phyloP scores from a whole-genome alignment of 2,888 invertebrate genomes.

The Invenusta paracnida region DNA sequence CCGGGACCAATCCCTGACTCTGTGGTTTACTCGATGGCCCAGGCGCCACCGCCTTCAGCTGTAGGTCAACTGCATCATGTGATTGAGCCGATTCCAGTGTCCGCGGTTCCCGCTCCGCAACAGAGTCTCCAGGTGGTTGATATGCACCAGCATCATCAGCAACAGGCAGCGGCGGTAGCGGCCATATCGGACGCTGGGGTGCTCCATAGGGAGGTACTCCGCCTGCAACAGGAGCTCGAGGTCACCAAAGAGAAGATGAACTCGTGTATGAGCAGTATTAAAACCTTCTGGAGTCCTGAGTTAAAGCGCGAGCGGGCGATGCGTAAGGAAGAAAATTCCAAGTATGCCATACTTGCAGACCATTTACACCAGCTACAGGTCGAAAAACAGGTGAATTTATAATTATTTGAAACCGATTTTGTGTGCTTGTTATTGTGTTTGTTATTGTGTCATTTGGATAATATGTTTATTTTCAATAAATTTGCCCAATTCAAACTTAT shows the following conservation, averaged over 20 bases:
- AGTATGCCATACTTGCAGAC: conserved; percentile 64
- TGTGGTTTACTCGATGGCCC: neutral
- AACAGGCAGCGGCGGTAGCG: neutral
- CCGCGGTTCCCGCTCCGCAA: neutral
- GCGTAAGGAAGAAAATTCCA: conserved; percentile 92
- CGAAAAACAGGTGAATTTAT: conserved; percentile 43
- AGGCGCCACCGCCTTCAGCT: neutral
- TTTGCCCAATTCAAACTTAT: too few species aligned
- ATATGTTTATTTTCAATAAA: too few species aligned
- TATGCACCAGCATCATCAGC: neutral
- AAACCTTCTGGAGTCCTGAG: conserved; percentile 99
- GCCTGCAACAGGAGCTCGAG: conserved; percentile 81
- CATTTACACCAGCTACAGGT: conserved; percentile 43
- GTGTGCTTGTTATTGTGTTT: too few species aligned
- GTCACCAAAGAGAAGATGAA: conserved; percentile 92
- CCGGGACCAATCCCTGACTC: neutral
- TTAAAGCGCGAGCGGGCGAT: conserved; percentile 92
- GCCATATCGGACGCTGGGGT: neutral
- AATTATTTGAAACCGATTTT: too few species aligned
- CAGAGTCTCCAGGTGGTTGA: neutral
- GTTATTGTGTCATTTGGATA: too few species aligned
- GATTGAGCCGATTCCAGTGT: neutral
- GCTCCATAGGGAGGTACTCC: conserved; percentile 75
- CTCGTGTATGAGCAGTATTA: conserved; percentile 98
- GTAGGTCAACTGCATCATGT: neutral